A percentile compares a stretch with the other conserved stretches of the same genome.
These are phyloP conservation scores for Ochlodes sylvanus DNA, from an alignment of 2,888 invertebrate genomes.

Conservation along the genomic window DNA sequence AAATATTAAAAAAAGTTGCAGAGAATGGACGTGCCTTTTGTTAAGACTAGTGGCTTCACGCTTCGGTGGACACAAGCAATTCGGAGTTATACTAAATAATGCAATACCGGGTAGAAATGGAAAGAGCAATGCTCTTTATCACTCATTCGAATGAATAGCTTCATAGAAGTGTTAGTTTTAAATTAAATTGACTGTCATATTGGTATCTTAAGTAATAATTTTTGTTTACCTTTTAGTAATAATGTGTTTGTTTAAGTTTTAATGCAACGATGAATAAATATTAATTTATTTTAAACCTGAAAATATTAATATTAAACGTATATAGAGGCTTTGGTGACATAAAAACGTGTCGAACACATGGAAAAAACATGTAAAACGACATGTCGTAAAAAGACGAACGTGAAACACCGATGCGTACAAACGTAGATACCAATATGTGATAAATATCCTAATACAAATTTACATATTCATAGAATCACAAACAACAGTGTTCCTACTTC, in stretches of 20 bases:
- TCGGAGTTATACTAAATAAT: slow-evolving; percentile 12
- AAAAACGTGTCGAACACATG: no score
- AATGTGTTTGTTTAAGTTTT: no score
- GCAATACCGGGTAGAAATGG: neutral
- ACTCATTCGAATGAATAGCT: neutral
- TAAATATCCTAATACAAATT: slow-evolving; percentile 5
- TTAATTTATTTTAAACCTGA: no score
- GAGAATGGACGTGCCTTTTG: slow-evolving; percentile 29
- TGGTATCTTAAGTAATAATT: no score
- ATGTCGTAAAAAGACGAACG: neutral
- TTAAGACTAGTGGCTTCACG: slow-evolving; percentile 17
- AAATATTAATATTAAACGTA: no score
- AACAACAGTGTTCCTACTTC: neutral
- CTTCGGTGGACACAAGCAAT: slow-evolving; percentile 21
- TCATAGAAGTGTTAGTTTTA: neutral
- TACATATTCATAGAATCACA: slow-evolving; percentile 13
- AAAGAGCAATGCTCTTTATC: neutral
- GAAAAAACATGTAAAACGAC: neutral
- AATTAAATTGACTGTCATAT: no score
- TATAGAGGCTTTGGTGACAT: no score
- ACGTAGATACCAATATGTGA: neutral
- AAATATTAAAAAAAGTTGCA: slow-evolving; percentile 34
- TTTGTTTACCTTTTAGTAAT: no score
- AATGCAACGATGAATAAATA: no score
- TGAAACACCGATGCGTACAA: neutral